phyloP scores from a whole-genome alignment of 2,113 vertebrate species.

The Cynoglossus semilaevis region DNA sequence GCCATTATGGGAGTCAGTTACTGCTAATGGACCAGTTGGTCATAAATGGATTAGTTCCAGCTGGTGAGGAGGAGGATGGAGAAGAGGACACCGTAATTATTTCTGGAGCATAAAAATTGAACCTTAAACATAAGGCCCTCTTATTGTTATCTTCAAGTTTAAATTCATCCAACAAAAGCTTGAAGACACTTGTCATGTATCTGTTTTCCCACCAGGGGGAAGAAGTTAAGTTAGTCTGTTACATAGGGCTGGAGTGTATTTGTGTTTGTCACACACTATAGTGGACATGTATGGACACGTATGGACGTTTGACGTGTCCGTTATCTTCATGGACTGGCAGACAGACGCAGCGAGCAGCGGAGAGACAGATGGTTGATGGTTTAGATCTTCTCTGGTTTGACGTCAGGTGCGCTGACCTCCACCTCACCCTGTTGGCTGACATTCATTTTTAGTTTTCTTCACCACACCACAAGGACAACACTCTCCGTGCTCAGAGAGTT shows the following conservation, averaged over 20 bases:
- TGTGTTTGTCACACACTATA: too few species aligned
- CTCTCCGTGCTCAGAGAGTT: conserved; percentile 19
- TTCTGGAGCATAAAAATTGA: too few species aligned
- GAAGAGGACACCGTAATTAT: neutral
- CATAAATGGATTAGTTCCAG: conserved; percentile 66
- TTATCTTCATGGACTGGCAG: conserved; percentile 15
- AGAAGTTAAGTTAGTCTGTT: too few species aligned
- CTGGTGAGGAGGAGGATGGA: conserved; percentile 41
- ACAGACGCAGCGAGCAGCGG: conserved; percentile 35
- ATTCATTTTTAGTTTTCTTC: conserved; percentile 15
- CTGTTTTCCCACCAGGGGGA: too few species aligned
- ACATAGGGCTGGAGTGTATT: too few species aligned
- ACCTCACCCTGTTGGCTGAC: conserved; percentile 46
- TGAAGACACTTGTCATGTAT: too few species aligned
- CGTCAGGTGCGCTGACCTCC: conserved; percentile 66
- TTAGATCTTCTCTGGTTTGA: conserved; percentile 54
- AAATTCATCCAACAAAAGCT: too few species aligned
- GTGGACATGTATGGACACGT: too few species aligned
- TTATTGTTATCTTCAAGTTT: too few species aligned
- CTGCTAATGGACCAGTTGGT: conserved; percentile 71
- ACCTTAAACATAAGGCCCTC: too few species aligned
- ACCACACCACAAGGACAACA: too few species aligned
- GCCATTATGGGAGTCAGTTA: conserved; percentile 63
- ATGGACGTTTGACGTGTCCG: conserved; percentile 9
- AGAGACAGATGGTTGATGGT: conserved; percentile 64